Conservation (phyloP, 2,888 invertebrate genomes). For the Ochropacha duplaris region DNA sequence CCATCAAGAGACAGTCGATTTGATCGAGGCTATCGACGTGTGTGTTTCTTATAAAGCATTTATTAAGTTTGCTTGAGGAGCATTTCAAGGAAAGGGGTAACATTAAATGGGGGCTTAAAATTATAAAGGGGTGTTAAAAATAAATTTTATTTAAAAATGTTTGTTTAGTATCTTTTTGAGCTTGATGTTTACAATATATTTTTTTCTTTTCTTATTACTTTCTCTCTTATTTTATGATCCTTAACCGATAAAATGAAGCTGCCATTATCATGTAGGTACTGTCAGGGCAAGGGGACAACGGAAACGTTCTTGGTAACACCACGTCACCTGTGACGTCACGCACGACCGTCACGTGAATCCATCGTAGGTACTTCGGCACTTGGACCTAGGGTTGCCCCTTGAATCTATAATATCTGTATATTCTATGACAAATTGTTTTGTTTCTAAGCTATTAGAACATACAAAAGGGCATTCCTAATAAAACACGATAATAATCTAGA, state of each 20-base stretch:
- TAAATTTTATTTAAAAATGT: no score
- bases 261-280: background rate
- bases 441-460: no score
- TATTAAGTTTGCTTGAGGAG: slow-evolving; percentile 24
- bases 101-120: background rate
- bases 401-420: background rate
- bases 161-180: no score
- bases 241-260: background rate
- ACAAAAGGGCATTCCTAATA: no score
- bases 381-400: background rate
- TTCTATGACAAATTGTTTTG: no score
- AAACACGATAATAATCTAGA: no score
- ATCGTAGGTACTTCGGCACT: background rate
- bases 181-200: no score
- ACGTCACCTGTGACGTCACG: no score
- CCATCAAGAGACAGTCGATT: slow-evolving; percentile 57
- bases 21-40: slow-evolving; percentile 55
- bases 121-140: background rate
- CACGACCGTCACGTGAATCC: background rate
- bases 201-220: no score
- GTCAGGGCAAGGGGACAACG: background rate
- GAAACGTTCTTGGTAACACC: no score
- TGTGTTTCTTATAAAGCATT: slow-evolving; percentile 59
- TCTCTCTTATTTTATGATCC: background rate
- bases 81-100: no score